Percentiles rank a stretch among this genome's conserved stretches.
Conservation (phyloP, 1,140 invertebrate species). For the Phenacoccus solenopsis region DNA sequence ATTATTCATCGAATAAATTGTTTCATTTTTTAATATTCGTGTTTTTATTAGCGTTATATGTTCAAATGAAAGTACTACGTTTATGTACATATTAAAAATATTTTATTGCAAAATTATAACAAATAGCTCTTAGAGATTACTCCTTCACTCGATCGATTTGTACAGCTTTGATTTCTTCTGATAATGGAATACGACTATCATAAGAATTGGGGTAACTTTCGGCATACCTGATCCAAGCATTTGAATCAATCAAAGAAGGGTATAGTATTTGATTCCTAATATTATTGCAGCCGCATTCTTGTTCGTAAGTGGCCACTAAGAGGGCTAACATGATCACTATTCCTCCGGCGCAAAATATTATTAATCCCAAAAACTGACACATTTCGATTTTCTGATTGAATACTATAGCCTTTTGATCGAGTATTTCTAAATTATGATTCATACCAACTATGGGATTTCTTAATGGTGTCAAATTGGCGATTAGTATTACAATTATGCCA, state of each 20-base stretch:
- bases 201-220: neutral
- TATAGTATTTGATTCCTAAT: neutral
- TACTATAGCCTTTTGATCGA: conserved; percentile 36
- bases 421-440: conserved; percentile 35
- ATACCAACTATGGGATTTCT: conserved; percentile 34
- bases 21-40: neutral
- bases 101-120: neutral
- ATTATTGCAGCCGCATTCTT: conserved; percentile 15
- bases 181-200: neutral
- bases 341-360: conserved; percentile 40
- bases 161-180: conserved; percentile 5
- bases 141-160: neutral
- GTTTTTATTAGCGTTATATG: too few relatives aligned
- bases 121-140: too few relatives aligned
- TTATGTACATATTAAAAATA: neutral
- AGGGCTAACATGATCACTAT: conserved; percentile 37
- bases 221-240: neutral
- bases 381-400: conserved; percentile 40
- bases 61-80: too few relatives aligned
- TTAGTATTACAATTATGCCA: conserved; percentile 37
- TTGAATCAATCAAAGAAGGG: neutral
- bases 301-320: conserved; percentile 35
- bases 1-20: neutral
- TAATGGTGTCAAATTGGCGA: conserved; percentile 39
- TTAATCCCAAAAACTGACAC: conserved; percentile 39